phyloP scores from a whole-genome alignment of 2,113 vertebrate species.

The Upupa epops region DNA sequence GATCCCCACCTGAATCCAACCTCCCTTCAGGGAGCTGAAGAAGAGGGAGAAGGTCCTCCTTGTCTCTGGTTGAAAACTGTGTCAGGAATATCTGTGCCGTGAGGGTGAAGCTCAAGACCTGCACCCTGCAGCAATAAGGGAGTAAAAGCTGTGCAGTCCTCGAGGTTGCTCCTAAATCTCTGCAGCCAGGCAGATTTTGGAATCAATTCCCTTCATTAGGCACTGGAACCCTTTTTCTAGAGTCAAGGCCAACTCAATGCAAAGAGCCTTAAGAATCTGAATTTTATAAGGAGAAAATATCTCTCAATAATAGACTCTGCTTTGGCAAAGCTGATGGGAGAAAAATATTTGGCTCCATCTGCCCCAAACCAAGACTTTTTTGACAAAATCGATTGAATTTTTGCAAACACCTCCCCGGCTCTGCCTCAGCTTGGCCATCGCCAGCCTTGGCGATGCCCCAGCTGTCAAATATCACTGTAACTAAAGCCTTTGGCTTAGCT shows the following conservation, averaged over 20 bases:
- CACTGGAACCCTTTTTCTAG: not conserved
- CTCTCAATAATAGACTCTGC: not conserved
- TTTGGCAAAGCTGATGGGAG: conserved; percentile 18
- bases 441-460: not conserved
- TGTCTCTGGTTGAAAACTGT: not conserved
- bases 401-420: conserved; percentile 34
- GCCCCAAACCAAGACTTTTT: conserved; percentile 4
- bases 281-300: not conserved
- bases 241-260: not conserved
- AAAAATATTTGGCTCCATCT: conserved; percentile 2
- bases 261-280: not conserved
- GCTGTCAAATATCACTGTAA: not conserved
- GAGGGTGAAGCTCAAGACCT: not conserved
- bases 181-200: not conserved
- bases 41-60: no score
- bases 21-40: no score
- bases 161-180: not conserved
- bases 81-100: not conserved
- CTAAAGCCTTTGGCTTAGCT: not conserved
- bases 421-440: not conserved
- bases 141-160: not conserved
- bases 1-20: no score
- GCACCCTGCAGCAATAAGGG: not conserved
- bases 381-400: conserved; percentile 15
- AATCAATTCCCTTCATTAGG: not conserved